These are phyloP conservation scores for Momotus momota DNA, from an alignment of 2,797 vertebrate species.

Conservation along the genomic window DNA sequence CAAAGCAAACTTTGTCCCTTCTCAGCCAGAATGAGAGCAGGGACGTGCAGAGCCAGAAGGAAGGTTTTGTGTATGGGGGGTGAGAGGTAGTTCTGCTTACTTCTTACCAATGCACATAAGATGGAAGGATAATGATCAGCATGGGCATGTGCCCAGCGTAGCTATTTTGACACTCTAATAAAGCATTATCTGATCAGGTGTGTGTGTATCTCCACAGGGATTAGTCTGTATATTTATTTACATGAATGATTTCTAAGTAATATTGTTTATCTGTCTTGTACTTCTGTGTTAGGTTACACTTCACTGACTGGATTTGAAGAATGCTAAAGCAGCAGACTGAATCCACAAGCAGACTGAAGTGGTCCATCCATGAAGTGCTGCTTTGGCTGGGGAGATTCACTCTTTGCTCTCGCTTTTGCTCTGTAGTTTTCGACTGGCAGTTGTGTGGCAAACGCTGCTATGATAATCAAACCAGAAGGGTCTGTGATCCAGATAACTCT, in stretches of 20 bases:
- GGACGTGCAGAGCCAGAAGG: neutral
- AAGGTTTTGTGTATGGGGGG: neutral
- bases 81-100: neutral
- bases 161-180: conserved; percentile 24
- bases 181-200: conserved; percentile 44
- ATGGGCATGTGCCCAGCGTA: neutral
- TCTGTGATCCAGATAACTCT: neutral
- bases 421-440: neutral
- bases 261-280: neutral
- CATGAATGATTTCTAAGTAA: neutral
- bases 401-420: neutral
- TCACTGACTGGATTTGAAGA: neutral
- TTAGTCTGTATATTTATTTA: neutral
- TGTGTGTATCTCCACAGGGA: neutral
- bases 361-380: neutral
- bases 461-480: neutral
- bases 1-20: neutral
- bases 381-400: neutral
- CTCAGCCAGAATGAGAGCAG: neutral
- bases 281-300: neutral
- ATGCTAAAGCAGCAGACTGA: neutral
- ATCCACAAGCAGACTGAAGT: neutral
- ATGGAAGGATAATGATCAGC: conserved; percentile 45
- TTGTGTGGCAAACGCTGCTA: neutral
- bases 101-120: conserved; percentile 38